Evolutionary conservation across 92 coral and sea anemone genomes (phyloP), one percentile per base, ranked within the genome.

Genomic region (Phenganax marumi): DNA sequence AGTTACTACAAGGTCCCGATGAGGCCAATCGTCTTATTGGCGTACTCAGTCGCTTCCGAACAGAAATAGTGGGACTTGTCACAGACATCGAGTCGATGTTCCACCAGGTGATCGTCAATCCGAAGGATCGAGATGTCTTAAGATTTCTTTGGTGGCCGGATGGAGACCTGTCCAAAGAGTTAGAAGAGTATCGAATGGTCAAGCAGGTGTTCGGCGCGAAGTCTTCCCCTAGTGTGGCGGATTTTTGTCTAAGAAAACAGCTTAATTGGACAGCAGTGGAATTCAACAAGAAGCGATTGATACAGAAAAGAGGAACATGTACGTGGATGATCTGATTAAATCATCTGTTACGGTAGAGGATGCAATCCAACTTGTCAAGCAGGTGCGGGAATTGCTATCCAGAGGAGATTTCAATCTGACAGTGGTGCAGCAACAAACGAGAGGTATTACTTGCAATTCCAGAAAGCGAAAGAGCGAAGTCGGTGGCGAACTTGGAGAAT

Each of bases 31-130:
- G 53, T 0, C 43, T 89, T 11, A 73, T 80, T 48, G 89, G 90
- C 16, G 86, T 86, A 46, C 84, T 84, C 23, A 77, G 46, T 61
- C 86, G 86, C 18, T 89, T 89, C 50, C 24, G 92, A 13, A 85
- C 76, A 70, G 78, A 89, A 11, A 54, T 50, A 21, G 69, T 84
- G 14, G 92, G 79, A 12, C n/a, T 86, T 10, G 75, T 84, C 8
- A 90, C 86, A 8, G 86, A 84, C 57, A 77, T 86, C 0, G 92
- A 89, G 73, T 87, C 70, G 50, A 81, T 87, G 87, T 89, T 89
- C 62, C 79, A 82, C 49, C 90, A 86, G 53, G 92, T 86, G 24
- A 62, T 52, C 23, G 89, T 89, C 57, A 88, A 84, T 3, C 92
- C 88, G 8, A 84, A 58, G 14, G 88, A 90, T 64, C 66, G 87